Evolutionary conservation across 2,113 vertebrate genomes (phyloP).

Genomic region (Sinocyclocheilus anophthalmus): DNA sequence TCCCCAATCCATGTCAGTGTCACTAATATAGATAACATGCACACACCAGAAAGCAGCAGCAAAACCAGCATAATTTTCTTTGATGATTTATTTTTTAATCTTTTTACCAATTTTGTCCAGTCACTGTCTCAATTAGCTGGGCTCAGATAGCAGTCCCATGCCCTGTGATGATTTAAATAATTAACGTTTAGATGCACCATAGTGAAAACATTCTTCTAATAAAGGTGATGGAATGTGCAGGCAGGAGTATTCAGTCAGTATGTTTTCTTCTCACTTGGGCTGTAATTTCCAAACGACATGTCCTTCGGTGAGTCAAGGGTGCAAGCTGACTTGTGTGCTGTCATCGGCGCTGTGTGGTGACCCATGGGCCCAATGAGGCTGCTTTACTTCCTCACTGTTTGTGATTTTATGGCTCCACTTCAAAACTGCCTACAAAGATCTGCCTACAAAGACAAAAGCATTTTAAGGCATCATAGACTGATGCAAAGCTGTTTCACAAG

Average conservation of each 20-base stretch:
- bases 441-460: neutral
- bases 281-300: neutral
- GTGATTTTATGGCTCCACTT: neutral
- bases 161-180: neutral
- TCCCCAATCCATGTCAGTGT: neutral
- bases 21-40: neutral
- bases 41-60: neutral
- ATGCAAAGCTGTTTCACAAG: neutral
- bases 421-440: neutral
- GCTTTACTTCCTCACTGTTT: neutral
- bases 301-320: neutral
- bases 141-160: neutral
- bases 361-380: neutral
- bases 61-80: neutral
- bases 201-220: neutral
- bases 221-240: neutral
- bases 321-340: neutral
- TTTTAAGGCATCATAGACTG: neutral
- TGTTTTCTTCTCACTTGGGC: neutral
- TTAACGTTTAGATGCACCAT: neutral
- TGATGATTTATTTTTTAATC: neutral
- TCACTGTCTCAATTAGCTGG: too few relatives aligned
- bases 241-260: neutral
- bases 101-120: too few relatives aligned
- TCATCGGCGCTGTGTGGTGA: neutral